These are phyloP conservation scores for Alloplasta piceator DNA, from an alignment of 2,888 invertebrate species.

Conservation along the genomic window DNA sequence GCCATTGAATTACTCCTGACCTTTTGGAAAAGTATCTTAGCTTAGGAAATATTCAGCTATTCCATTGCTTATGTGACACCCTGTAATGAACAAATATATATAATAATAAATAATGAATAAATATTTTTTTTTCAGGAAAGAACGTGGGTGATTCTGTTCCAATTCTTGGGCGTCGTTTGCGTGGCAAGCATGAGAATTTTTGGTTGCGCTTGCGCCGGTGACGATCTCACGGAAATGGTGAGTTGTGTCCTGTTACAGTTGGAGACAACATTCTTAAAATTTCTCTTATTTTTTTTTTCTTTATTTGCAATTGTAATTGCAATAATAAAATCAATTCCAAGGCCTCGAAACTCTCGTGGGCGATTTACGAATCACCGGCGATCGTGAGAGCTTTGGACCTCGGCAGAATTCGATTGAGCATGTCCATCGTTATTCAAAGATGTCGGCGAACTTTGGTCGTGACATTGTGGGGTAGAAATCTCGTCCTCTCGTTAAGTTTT, in stretches of 20 bases:
- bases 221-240: slow-evolving; percentile 74
- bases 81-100: too few relatives aligned
- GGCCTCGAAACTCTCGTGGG: slow-evolving; percentile 61
- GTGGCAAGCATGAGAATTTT: slow-evolving; percentile 69
- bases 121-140: slow-evolving; percentile 67
- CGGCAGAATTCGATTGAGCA: slow-evolving; percentile 58
- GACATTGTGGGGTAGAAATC: slow-evolving; percentile 50
- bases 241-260: slow-evolving; percentile 24
- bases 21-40: too few relatives aligned
- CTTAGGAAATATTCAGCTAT: too few relatives aligned
- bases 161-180: slow-evolving; percentile 69
- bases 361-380: slow-evolving; percentile 66
- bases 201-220: slow-evolving; percentile 72
- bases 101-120: too few relatives aligned
- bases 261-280: not conserved
- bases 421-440: slow-evolving; percentile 65
- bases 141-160: slow-evolving; percentile 62
- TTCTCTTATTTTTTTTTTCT: too few relatives aligned
- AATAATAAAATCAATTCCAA: slow-evolving; percentile 9
- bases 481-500: slow-evolving; percentile 66
- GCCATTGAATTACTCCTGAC: too few relatives aligned
- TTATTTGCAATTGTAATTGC: too few relatives aligned
- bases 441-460: slow-evolving; percentile 68
- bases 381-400: slow-evolving; percentile 26
- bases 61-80: too few relatives aligned